Base-by-base conservation (phyloP, 2,113 vertebrate species). In the Pheucticus melanocephalus region DNA sequence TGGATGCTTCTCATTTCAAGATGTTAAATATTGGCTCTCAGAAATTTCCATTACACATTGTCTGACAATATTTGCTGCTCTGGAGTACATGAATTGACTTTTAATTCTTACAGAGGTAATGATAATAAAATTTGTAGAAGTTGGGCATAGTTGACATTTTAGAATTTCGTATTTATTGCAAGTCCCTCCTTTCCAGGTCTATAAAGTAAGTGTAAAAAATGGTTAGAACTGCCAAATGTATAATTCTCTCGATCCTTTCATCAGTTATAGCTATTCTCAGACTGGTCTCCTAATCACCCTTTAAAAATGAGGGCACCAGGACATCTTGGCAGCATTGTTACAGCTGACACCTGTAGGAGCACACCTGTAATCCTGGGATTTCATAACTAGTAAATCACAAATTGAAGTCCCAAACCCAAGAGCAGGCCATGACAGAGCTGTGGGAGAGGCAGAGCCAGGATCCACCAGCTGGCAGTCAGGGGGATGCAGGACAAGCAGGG, bases 41-140 rank as follows among this genome's bases (percentile, higher is more conserved):
- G 0, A 82, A 64, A 90, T 88, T 91, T 63, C 71, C 86, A 91
- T 92, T 91, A 87, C 35, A 40, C 57, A 22, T 27, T 30, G 47
- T 78, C 75, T 82, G 78, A 94, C 81, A 87, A 27, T 82, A 91
- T 94, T 91, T 96, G 84, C 91, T 76, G 81, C 86, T 82, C 77
- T 25, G 48, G 25, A 68, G 18, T 42, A 84, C 65, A 50, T 11
- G 70, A 86, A 71, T 53, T 33, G 86, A 86, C 80, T 95, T 80
- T 66, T 53, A 89, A 88, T 84, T 90, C 71, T 60, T 56, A 60
- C 11, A 63, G 80, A 71, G n/a, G 72, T 50, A 83, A 86, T 12
- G 54, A 82, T 27, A 73, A 76, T 68, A 69, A 90, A 82, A 35
- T 90, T 63, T 54, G 42, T 24, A 54, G 31, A 75, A 94, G 56